phyloP scores from a whole-genome alignment of 1,140 invertebrate species.

The Phortica variegata region DNA sequence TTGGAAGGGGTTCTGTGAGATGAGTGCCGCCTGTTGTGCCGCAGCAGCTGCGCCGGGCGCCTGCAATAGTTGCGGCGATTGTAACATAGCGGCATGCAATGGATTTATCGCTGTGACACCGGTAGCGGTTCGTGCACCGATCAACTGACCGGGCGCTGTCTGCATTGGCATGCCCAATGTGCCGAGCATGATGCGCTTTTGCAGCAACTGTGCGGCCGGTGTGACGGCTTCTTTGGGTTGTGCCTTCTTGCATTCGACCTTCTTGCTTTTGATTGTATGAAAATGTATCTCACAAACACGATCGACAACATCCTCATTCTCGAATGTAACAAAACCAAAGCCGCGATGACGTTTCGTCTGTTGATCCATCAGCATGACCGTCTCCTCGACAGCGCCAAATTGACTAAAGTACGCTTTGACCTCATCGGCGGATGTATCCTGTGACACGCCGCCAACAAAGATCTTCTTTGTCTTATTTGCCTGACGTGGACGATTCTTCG shows the following conservation, averaged over 20 bases:
- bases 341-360: conserved; percentile 88
- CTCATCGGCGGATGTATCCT: conserved; percentile 88
- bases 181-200: conserved; percentile 72
- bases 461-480: conserved; percentile 89
- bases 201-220: conserved; percentile 67
- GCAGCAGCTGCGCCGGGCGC: conserved; percentile 58
- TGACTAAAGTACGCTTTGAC: conserved; percentile 89
- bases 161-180: conserved; percentile 67
- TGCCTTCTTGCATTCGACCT: conserved; percentile 90
- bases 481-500: conserved; percentile 82
- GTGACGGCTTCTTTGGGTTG: conserved; percentile 89
- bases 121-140: conserved; percentile 59
- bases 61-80: conserved; percentile 60
- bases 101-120: conserved; percentile 63
- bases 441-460: conserved; percentile 87
- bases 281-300: conserved; percentile 90
- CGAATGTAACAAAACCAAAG: conserved; percentile 91
- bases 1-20: conserved; percentile 56
- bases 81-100: conserved; percentile 64
- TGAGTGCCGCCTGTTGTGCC: conserved; percentile 58
- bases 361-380: conserved; percentile 93
- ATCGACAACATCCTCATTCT: conserved; percentile 87
- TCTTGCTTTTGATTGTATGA: conserved; percentile 91
- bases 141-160: conserved; percentile 52
- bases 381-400: conserved; percentile 89